Conservation (phyloP, 2,888 invertebrate genomes). For the Smittia aterrima region DNA sequence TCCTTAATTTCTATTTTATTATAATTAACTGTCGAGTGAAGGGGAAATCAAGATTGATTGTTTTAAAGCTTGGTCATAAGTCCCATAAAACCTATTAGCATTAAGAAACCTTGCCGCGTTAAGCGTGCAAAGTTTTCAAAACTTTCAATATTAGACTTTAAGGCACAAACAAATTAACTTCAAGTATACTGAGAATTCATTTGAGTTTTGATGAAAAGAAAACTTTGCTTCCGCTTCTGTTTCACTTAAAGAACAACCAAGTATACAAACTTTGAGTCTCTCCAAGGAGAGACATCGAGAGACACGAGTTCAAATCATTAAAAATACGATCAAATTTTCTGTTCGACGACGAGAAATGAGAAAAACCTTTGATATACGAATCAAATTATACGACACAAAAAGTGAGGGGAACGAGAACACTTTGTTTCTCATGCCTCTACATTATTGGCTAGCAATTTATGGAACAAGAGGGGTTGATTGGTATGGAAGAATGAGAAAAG, state of each 20-base stretch:
- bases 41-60: too few relatives aligned
- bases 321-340: conserved; percentile 12
- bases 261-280: conserved; percentile 2
- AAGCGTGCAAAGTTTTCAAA: too few relatives aligned
- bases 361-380: conserved; percentile 20
- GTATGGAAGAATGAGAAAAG: too few relatives aligned
- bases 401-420: background rate
- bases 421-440: background rate
- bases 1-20: too few relatives aligned
- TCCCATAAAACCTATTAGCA: too few relatives aligned
- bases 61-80: too few relatives aligned
- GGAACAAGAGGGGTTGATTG: too few relatives aligned
- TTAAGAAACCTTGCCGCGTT: background rate
- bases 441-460: background rate
- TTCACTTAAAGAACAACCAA: background rate
- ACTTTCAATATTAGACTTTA: background rate
- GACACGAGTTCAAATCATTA: background rate
- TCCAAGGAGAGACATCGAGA: too few relatives aligned
- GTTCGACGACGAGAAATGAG: background rate
- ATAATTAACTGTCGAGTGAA: too few relatives aligned
- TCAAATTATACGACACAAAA: conserved; percentile 20
- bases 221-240: background rate
- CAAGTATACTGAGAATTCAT: background rate
- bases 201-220: background rate
- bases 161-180: background rate